phyloP scores from a whole-genome alignment of 2,888 invertebrate genomes.

The Spisula solida region DNA sequence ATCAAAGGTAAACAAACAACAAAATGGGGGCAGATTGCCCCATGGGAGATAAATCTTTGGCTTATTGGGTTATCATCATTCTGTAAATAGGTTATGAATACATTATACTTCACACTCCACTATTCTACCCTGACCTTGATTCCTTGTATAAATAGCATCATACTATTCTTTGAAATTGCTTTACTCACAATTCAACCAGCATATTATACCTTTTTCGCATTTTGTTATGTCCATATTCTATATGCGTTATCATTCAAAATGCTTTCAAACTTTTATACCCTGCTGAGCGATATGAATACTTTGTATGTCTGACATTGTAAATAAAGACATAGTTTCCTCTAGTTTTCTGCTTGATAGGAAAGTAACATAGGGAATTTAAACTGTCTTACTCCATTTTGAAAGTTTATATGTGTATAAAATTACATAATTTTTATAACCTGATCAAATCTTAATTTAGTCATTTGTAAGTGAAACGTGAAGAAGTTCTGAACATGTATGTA shows the following conservation, averaged over 20 bases:
- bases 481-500: too few species aligned
- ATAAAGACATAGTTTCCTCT: background rate
- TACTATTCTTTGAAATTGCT: conserved; percentile 1
- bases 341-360: background rate
- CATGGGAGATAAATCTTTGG: too few species aligned
- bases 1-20: too few species aligned
- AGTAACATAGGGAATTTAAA: background rate
- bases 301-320: conserved; percentile 3
- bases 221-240: conserved; percentile 4
- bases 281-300: background rate
- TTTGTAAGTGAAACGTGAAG: background rate
- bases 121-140: background rate
- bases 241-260: background rate
- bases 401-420: background rate
- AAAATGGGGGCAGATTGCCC: too few species aligned
- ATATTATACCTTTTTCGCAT: background rate
- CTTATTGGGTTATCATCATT: too few species aligned
- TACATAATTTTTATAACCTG: background rate
- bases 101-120: background rate
- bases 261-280: conserved; percentile 8
- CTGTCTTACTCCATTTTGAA: background rate
- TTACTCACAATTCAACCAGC: background rate
- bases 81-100: too few species aligned
- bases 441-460: background rate
- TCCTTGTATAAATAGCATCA: background rate